These are phyloP conservation scores for Catharus fuscescens DNA, from an alignment of 2,113 vertebrate genomes.

Conservation along the genomic window DNA sequence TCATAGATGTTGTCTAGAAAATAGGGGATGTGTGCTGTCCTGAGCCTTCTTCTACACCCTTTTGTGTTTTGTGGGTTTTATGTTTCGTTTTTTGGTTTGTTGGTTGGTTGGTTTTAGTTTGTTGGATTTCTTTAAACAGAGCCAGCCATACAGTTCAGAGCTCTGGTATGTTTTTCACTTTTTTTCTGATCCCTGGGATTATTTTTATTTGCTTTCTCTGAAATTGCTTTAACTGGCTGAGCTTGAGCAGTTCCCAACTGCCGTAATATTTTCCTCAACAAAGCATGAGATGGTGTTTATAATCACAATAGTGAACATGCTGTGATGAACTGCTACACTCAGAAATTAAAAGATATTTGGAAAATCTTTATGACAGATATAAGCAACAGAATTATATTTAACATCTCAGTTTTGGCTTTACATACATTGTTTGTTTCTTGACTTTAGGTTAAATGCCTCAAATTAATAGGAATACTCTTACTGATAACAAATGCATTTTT, in stretches of 20 bases:
- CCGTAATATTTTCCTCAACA: background rate
- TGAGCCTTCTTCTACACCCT: background rate
- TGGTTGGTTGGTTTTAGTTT: background rate
- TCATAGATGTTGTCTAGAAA: background rate
- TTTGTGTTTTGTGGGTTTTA: background rate
- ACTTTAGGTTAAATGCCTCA: background rate
- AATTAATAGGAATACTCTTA: background rate
- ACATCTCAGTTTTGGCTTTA: background rate
- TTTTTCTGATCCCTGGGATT: background rate
- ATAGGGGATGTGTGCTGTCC: rapidly evolving
- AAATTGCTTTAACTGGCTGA: background rate
- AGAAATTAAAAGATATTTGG: background rate
- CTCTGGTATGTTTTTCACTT: background rate
- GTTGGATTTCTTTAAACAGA: background rate
- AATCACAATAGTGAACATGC: background rate
- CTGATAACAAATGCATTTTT: background rate
- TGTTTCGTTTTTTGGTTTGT: background rate
- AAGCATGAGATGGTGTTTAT: background rate
- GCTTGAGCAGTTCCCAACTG: background rate
- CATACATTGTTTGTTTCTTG: background rate
- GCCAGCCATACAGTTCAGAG: background rate
- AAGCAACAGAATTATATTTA: background rate
- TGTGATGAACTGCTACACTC: background rate
- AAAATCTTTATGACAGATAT: background rate
- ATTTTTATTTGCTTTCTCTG: background rate